Evolutionary conservation across 2,797 vertebrate genomes (phyloP).

Genomic region (Enteromius anoplus): DNA sequence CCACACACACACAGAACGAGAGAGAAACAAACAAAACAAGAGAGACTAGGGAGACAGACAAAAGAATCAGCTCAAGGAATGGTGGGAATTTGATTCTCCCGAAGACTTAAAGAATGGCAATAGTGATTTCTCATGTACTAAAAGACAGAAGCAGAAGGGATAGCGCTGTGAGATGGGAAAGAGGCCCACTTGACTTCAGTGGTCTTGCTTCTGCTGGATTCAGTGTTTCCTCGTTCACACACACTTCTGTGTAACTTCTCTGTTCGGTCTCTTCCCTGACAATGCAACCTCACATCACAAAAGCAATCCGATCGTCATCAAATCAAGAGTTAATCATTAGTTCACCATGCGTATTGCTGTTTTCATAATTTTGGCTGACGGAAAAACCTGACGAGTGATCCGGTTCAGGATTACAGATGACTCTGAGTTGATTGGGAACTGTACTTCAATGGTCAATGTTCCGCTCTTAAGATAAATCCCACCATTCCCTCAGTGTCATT

Average conservation of each 20-base stretch:
- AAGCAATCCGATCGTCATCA: conserved; percentile 14
- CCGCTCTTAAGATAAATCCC: conserved; percentile 48
- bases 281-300: conserved; percentile 7
- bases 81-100: conserved; percentile 34
- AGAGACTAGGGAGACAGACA: conserved; percentile 20
- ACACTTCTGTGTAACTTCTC: conserved; percentile 20
- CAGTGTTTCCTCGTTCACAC: not conserved
- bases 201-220: not conserved
- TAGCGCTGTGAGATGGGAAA: not conserved
- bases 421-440: conserved; percentile 46
- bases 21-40: conserved; percentile 49
- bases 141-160: not conserved
- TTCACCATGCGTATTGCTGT: not conserved
- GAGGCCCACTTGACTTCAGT: not conserved
- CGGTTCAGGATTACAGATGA: conserved; percentile 36
- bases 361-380: conserved; percentile 39
- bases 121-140: conserved; percentile 23
- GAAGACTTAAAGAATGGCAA: conserved; percentile 32
- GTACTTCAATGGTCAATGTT: conserved; percentile 37
- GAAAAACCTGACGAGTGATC: not conserved
- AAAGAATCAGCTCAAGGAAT: conserved; percentile 34
- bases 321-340: conserved; percentile 26
- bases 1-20: conserved; percentile 48
- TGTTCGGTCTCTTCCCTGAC: not conserved
- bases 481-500: conserved; percentile 56